Evolutionary conservation across 2,797 vertebrate species (phyloP).

Genomic region (Gallinago solitaria): DNA sequence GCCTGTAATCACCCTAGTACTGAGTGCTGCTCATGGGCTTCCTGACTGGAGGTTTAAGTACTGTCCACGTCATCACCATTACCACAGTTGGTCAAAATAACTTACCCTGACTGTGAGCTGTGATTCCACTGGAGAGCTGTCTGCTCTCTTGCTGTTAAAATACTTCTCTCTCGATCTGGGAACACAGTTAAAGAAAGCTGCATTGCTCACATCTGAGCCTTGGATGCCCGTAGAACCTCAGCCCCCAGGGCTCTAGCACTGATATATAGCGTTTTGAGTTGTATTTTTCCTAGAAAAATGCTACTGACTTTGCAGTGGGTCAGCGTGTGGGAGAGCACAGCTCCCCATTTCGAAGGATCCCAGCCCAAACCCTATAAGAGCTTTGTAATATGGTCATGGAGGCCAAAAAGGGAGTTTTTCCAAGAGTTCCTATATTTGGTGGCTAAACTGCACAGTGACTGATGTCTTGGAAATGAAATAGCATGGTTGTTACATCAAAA

Average conservation of each 20-base stretch:
- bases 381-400: neutral
- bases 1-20: neutral
- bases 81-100: neutral
- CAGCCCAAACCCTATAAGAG: neutral
- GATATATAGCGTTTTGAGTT: neutral
- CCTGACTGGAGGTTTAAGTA: neutral
- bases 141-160: neutral
- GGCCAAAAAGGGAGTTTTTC: neutral
- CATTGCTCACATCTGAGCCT: neutral
- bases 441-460: neutral
- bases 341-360: neutral
- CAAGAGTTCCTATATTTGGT: neutral
- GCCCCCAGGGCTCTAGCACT: neutral
- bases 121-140: neutral
- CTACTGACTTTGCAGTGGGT: neutral
- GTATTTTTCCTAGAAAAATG: neutral
- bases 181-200: neutral
- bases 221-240: neutral
- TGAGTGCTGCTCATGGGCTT: neutral
- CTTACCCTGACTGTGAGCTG: neutral
- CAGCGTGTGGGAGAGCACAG: accelerated
- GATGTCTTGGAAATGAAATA: neutral
- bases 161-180: neutral
- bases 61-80: neutral
- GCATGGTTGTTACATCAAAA: neutral